phyloP scores from a whole-genome alignment of 2,797 vertebrate genomes.

The Crocidura indochinensis region DNA sequence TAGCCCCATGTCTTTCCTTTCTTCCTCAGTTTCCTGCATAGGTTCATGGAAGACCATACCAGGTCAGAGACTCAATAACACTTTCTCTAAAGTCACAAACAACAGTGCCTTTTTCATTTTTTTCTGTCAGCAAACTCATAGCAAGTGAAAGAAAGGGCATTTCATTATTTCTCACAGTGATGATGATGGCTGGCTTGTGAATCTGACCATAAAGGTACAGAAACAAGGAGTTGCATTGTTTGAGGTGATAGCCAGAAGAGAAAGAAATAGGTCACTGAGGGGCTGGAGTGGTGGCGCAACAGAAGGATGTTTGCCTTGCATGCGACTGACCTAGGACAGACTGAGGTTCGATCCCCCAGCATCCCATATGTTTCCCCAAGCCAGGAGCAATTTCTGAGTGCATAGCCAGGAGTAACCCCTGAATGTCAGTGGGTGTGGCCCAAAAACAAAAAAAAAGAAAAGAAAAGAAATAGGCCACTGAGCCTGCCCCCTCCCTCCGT shows the following conservation, averaged over 20 bases:
- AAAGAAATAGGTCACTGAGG: fast-evolving
- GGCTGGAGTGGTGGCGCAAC: too few relatives aligned
- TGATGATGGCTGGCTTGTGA: background rate
- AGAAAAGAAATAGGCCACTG: too few relatives aligned
- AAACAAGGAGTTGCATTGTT: fast-evolving
- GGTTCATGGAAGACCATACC: background rate
- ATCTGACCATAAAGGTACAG: background rate
- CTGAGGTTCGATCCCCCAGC: too few relatives aligned
- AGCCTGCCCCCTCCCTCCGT: too few relatives aligned
- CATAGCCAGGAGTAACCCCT: too few relatives aligned
- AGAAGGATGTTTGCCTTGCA: too few relatives aligned
- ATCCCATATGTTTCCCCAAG: too few relatives aligned
- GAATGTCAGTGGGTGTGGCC: too few relatives aligned
- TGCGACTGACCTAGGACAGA: too few relatives aligned
- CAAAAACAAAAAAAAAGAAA: too few relatives aligned
- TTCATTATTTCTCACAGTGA: background rate
- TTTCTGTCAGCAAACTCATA: constrained; percentile 16
- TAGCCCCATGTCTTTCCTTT: constrained; percentile 36
- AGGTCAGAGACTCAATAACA: background rate
- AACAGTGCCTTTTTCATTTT: constrained; percentile 42
- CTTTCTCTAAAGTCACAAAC: background rate
- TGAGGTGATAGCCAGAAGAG: background rate
- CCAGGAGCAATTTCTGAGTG: too few relatives aligned
- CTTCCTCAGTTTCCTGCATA: background rate
- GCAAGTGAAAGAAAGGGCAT: background rate